Conservation (phyloP, 1,140 invertebrate genomes). For the Coelopa frigida region DNA sequence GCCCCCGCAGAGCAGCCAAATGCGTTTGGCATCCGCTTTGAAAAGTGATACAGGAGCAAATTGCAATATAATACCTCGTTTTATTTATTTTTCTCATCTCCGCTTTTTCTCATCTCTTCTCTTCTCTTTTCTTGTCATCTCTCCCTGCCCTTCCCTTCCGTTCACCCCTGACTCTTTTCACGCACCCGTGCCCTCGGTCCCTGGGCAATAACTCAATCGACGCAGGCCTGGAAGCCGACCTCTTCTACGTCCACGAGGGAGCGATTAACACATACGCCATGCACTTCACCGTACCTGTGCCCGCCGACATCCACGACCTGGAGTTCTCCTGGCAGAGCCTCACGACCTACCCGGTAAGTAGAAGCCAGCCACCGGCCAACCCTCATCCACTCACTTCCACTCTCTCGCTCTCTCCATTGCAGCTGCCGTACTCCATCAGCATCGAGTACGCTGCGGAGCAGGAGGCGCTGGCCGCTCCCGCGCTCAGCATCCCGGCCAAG, state of each 20-base stretch:
- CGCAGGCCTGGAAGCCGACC: constrained; percentile 72
- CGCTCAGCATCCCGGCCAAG: constrained; percentile 70
- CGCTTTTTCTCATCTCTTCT: not conserved
- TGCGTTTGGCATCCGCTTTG: too few species aligned
- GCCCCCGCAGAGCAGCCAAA: too few species aligned
- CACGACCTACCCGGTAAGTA: constrained; percentile 64
- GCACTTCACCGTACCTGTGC: constrained; percentile 76
- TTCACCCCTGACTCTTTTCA: not conserved
- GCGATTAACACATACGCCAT: constrained; percentile 85
- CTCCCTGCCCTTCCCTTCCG: not conserved
- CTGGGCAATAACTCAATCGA: not conserved
- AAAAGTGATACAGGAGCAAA: constrained; percentile 12
- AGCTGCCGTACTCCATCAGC: constrained; percentile 70
- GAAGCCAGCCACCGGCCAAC: not conserved
- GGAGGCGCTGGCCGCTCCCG: constrained; percentile 64
- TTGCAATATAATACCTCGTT: constrained; percentile 6
- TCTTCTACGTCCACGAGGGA: constrained; percentile 81
- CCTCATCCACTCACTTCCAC: not conserved
- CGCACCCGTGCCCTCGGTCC: not conserved
- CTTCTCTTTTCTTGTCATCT: not conserved
- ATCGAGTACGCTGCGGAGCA: constrained; percentile 66
- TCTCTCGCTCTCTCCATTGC: constrained; percentile 20
- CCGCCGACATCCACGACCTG: constrained; percentile 69
- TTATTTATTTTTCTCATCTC: not conserved
- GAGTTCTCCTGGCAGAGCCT: constrained; percentile 83